Evolutionary conservation across 2,113 vertebrate genomes (phyloP).

Genomic region (Ranitomeya imitator): DNA sequence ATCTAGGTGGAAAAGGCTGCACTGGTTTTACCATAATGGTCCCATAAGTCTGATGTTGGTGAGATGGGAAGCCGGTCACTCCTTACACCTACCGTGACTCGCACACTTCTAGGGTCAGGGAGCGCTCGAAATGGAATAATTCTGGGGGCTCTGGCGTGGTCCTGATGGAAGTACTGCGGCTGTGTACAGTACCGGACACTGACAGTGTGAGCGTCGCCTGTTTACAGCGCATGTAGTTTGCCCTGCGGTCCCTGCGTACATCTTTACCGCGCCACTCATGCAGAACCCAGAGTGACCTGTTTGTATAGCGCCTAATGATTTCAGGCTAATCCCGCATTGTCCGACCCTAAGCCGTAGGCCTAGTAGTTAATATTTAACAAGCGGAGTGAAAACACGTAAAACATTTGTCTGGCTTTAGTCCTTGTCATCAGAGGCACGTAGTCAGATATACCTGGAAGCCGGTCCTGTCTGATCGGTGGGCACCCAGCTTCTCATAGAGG

Average conservation of each 20-base stretch:
- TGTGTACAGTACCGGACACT: no score
- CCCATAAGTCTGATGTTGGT: no score
- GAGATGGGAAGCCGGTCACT: no score
- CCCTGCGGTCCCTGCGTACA: background rate
- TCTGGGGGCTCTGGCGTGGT: no score
- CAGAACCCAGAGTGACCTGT: constrained; percentile 11
- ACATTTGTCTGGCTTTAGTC: constrained; percentile 7
- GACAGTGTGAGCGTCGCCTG: background rate
- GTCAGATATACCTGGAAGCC: background rate
- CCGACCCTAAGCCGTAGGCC: background rate
- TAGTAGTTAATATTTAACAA: constrained; percentile 30
- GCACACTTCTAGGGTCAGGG: no score
- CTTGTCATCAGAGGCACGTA: constrained; percentile 5
- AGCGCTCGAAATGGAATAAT: no score
- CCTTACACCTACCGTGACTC: no score
- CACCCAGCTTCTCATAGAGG: background rate
- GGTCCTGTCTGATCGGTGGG: background rate
- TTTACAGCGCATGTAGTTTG: background rate
- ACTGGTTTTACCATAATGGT: no score
- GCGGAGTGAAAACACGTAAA: background rate
- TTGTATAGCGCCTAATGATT: background rate
- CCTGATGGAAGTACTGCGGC: no score
- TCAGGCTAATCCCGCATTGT: constrained; percentile 25
- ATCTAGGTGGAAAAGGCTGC: no score
- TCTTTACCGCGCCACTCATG: background rate